Conservation (phyloP, 2,113 vertebrate genomes). For the Oryzias woworae region DNA sequence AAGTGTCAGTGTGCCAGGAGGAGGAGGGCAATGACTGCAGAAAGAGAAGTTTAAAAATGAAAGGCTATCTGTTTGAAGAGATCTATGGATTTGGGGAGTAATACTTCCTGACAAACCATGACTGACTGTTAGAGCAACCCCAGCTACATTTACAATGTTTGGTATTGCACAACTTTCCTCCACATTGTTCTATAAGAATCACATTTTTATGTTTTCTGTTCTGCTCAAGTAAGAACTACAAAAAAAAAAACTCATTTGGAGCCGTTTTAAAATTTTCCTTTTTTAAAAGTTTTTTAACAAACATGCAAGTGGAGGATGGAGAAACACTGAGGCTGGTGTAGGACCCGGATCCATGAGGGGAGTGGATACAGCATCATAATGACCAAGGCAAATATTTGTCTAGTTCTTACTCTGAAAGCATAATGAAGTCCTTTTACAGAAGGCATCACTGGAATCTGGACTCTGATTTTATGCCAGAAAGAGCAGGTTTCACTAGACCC, state of each 20-base stretch:
- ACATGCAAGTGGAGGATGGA: slow-evolving; percentile 26
- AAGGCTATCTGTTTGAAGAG: slow-evolving; percentile 54
- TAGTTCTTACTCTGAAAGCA: slow-evolving; percentile 72
- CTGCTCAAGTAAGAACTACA: too few species aligned
- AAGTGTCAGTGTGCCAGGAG: neutral
- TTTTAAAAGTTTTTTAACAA: too few species aligned
- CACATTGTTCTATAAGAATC: too few species aligned
- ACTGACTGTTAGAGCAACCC: slow-evolving; percentile 23
- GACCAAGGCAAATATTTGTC: slow-evolving; percentile 78
- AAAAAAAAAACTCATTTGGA: too few species aligned
- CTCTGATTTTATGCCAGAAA: slow-evolving; percentile 67
- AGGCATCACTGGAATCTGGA: slow-evolving; percentile 73
- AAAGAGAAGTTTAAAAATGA: slow-evolving; percentile 34
- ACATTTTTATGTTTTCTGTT: too few species aligned
- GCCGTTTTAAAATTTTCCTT: too few species aligned
- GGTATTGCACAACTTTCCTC: too few species aligned
- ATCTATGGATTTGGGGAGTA: slow-evolving; percentile 24
- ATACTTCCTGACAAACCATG: slow-evolving; percentile 50
- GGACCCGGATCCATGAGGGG: slow-evolving; percentile 50
- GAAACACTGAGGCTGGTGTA: slow-evolving; percentile 69
- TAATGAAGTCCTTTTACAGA: slow-evolving; percentile 76
- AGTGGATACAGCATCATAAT: slow-evolving; percentile 72
- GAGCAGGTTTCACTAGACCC: slow-evolving; percentile 65
- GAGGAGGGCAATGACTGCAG: slow-evolving; percentile 30
- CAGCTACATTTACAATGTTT: neutral